Percentiles rank a stretch among this genome's conserved stretches.
Evolutionary conservation across 2,113 vertebrate genomes (phyloP).

Genomic region (Gorilla gorilla): DNA sequence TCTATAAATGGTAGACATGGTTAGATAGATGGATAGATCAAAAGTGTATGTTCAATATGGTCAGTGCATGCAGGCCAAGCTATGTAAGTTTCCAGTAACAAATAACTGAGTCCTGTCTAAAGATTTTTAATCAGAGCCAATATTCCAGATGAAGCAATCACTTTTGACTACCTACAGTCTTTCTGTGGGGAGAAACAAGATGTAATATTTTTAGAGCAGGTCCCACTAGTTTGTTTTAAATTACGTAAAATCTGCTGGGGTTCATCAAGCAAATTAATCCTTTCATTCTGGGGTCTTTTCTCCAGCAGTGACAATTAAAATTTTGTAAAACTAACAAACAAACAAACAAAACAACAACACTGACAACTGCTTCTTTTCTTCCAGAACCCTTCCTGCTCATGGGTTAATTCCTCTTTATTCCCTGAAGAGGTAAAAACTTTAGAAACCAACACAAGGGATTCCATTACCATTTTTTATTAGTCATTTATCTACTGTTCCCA

Average conservation of each 20-base stretch:
- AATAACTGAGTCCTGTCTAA: neutral
- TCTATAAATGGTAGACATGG: neutral
- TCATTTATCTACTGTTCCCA: conserved; percentile 50
- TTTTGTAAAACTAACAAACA: neutral
- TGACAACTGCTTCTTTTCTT: neutral
- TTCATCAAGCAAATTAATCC: conserved; percentile 12
- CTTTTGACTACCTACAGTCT: neutral
- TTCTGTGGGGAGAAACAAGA: conserved; percentile 22
- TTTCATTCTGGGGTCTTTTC: neutral
- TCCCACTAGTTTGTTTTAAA: conserved; percentile 53
- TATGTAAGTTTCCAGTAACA: neutral
- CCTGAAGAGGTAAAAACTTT: conserved; percentile 32
- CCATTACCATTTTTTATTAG: conserved; percentile 53
- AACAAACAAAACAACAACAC: too few relatives aligned
- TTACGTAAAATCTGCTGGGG: conserved; percentile 27
- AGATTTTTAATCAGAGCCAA: neutral
- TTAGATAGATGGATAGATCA: neutral
- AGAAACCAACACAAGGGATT: conserved; percentile 9
- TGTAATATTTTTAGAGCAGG: conserved; percentile 34
- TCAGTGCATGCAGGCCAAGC: neutral
- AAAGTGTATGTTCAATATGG: neutral
- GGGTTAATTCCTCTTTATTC: neutral
- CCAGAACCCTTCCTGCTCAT: neutral
- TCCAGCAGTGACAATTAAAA: conserved; percentile 24
- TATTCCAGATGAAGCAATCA: conserved; percentile 12